A percentile compares a stretch with the other conserved stretches of the same genome.
Conservation (phyloP, 2,888 invertebrate species). For the Dynastes hyllus region DNA sequence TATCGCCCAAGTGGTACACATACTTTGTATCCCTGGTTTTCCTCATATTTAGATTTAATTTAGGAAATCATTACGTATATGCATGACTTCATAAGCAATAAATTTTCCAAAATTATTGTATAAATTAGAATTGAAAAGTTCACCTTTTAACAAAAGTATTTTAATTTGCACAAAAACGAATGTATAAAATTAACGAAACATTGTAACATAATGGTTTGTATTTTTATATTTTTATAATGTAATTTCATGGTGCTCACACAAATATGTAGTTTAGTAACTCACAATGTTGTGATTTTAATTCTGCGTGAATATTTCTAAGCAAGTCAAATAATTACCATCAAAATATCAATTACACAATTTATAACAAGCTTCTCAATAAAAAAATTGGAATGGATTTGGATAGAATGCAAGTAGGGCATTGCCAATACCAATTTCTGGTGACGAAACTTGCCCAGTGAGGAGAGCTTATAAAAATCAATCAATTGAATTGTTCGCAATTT, state of each 20-base stretch:
- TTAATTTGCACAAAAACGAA: slow-evolving; percentile 10
- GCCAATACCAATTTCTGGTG: background rate
- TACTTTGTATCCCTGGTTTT: too few species aligned
- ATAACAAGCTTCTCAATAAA: background rate
- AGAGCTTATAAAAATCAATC: slow-evolving; percentile 4
- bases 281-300: background rate
- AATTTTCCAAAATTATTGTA: background rate
- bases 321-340: background rate
- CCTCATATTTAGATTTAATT: too few species aligned
- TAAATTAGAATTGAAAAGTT: slow-evolving; percentile 4
- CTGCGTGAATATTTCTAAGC: background rate
- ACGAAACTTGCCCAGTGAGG: background rate
- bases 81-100: too few species aligned
- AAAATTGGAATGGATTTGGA: background rate
- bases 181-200: slow-evolving; percentile 13
- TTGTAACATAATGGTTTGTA: slow-evolving; percentile 12
- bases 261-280: slow-evolving; percentile 22
- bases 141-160: background rate
- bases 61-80: too few species aligned
- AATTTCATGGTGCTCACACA: slow-evolving; percentile 28
- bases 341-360: background rate
- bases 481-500: background rate
- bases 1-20: too few species aligned
- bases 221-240: slow-evolving; percentile 24
- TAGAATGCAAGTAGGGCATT: too few species aligned